phyloP scores from a whole-genome alignment of 2,888 invertebrate genomes.

The Latheticus oryzae region DNA sequence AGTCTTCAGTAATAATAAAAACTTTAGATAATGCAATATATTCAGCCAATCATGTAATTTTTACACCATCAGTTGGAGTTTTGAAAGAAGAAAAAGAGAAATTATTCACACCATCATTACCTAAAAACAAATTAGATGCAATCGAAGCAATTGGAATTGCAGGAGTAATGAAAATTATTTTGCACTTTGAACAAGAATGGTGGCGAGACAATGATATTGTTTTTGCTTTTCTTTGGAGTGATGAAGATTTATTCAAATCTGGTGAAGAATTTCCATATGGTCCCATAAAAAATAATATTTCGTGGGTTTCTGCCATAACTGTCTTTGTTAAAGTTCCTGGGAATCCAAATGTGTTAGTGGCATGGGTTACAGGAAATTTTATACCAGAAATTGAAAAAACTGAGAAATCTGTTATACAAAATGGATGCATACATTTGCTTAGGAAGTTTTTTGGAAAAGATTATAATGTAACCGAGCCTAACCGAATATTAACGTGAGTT shows the following conservation, averaged over 20 bases:
- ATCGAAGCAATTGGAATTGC: conserved; percentile 50
- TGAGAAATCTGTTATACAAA: conserved; percentile 67
- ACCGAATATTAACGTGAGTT: conserved; percentile 52
- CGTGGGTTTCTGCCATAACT: conserved; percentile 43
- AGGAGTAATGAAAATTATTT: conserved; percentile 48
- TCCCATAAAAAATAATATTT: background rate
- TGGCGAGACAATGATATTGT: conserved; percentile 42
- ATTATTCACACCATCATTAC: conserved; percentile 49
- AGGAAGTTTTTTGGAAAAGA: conserved; percentile 67
- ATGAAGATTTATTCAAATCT: conserved; percentile 45
- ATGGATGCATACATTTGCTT: conserved; percentile 68
- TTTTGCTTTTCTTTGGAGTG: conserved; percentile 48
- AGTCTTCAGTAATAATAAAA: conserved; percentile 39
- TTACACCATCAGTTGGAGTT: conserved; percentile 66
- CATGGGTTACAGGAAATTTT: conserved; percentile 74
- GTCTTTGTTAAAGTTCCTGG: conserved; percentile 40
- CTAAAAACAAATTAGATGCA: conserved; percentile 48
- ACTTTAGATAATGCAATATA: conserved; percentile 66
- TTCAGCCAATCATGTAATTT: conserved; percentile 71
- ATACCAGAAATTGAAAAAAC: conserved; percentile 73
- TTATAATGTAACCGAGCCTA: conserved; percentile 65
- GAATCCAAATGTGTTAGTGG: conserved; percentile 72
- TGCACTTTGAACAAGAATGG: conserved; percentile 49
- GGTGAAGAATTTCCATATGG: conserved; percentile 40
- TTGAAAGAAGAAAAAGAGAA: conserved; percentile 46